These are phyloP conservation scores for Drymonia ruficornis DNA, from an alignment of 2,888 invertebrate species.

Conservation along the genomic window DNA sequence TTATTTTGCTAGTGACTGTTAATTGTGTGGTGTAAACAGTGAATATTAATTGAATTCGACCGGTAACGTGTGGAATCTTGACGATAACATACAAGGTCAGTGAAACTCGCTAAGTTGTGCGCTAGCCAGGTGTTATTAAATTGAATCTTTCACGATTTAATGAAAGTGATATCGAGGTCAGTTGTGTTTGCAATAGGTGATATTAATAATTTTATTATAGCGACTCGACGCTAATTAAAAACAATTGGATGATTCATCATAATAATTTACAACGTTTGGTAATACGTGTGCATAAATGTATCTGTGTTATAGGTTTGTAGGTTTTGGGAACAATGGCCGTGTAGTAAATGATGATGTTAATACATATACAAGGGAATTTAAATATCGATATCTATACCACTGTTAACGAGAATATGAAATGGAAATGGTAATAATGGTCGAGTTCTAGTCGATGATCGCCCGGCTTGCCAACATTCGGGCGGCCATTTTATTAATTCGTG, in stretches of 20 bases:
- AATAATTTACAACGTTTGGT: no score
- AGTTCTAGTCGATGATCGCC: no score
- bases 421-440: no score
- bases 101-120: conserved; percentile 37
- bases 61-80: conserved; percentile 16
- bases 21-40: not conserved
- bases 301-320: no score
- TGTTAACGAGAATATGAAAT: no score
- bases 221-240: not conserved
- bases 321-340: no score
- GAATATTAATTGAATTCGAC: not conserved
- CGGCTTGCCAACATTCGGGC: no score
- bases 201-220: not conserved
- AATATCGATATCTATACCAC: no score
- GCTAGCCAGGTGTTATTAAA: conserved; percentile 2
- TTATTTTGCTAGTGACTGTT: not conserved
- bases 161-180: not conserved
- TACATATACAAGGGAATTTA: not conserved
- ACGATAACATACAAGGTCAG: conserved; percentile 43
- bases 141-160: conserved; percentile 4
- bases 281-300: no score
- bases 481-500: no score
- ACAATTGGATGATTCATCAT: no score
- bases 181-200: not conserved
- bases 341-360: no score